Percentiles rank a stretch among this genome's conserved stretches.
Conservation (phyloP, 1,140 invertebrate species). For the Cepaea nemoralis region DNA sequence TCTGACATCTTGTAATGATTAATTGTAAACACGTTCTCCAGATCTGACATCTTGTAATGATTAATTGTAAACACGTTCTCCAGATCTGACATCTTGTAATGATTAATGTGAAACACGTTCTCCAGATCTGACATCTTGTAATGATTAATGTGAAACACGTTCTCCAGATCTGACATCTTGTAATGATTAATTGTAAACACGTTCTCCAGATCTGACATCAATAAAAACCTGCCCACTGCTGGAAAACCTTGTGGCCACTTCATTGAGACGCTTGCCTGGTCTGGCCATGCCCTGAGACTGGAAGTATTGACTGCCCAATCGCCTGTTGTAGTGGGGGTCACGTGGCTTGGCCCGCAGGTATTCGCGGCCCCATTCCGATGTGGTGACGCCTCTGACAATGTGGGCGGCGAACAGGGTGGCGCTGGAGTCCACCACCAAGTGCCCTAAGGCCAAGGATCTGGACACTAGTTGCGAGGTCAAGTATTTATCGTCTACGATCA, state of each 20-base stretch:
- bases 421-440: conserved; percentile 3
- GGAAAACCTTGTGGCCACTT: not conserved
- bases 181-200: too few species aligned
- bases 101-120: too few species aligned
- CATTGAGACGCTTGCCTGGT: not conserved
- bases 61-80: too few species aligned
- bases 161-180: too few species aligned
- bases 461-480: conserved; percentile 9
- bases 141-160: too few species aligned
- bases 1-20: too few species aligned
- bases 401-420: not conserved
- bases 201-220: not conserved
- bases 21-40: too few species aligned
- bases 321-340: conserved; percentile 24
- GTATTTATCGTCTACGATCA: conserved; percentile 14
- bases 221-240: not conserved
- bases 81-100: too few species aligned
- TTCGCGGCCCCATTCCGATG: not conserved
- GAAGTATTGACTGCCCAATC: conserved; percentile 6
- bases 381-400: not conserved
- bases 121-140: too few species aligned
- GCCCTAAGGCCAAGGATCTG: not conserved
- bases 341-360: conserved; percentile 11
- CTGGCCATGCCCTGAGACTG: not conserved
- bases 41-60: too few species aligned